Evolutionary conservation across 2,888 invertebrate species (phyloP).

Genomic region (Brachypalpus laphriformis): DNA sequence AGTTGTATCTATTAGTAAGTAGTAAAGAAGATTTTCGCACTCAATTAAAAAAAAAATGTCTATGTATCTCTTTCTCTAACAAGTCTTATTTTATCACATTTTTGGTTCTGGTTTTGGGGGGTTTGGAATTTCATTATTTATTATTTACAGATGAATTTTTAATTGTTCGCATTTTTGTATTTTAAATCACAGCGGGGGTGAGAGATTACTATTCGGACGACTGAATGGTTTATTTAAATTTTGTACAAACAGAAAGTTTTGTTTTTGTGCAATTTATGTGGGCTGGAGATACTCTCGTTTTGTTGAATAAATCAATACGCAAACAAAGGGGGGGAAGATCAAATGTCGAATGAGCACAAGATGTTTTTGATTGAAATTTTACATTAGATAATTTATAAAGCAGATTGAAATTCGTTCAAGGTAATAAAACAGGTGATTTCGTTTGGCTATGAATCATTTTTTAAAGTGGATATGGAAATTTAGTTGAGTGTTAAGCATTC

Average conservation of each 20-base stretch:
- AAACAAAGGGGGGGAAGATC: not conserved
- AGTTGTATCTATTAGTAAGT: too few species aligned
- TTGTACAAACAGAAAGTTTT: not conserved
- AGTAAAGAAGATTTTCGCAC: slow-evolving; percentile 1
- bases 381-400: not conserved
- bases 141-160: not conserved
- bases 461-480: not conserved
- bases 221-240: slow-evolving; percentile 20
- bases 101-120: not conserved
- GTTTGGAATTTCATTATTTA: slow-evolving; percentile 13
- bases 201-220: not conserved
- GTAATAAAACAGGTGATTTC: not conserved
- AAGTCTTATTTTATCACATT: not conserved
- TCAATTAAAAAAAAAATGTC: not conserved
- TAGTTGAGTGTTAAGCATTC: not conserved
- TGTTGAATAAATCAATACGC: not conserved
- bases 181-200: slow-evolving; percentile 8
- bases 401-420: not conserved
- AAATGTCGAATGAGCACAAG: not conserved
- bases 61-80: not conserved
- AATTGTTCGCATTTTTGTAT: slow-evolving; percentile 1
- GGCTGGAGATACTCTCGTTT: not conserved
- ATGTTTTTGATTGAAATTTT: not conserved
- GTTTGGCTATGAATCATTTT: not conserved
- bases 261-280: not conserved